Evolutionary conservation across 2,797 vertebrate genomes (phyloP).

Genomic region (Delichon dasypus): DNA sequence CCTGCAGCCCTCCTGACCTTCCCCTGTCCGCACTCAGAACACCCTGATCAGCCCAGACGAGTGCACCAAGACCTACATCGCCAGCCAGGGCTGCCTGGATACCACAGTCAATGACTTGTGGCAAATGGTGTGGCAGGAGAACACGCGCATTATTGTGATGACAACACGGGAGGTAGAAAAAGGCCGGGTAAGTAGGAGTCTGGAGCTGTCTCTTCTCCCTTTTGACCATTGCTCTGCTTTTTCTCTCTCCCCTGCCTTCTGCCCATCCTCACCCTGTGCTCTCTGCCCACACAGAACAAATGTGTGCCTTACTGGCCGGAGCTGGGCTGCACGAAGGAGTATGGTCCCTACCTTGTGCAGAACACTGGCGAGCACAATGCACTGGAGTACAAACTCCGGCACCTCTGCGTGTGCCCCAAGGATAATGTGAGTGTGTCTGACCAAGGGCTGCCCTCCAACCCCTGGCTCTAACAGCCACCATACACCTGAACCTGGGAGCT

Average conservation of each 20-base stretch:
- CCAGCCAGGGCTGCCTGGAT: conserved; percentile 90
- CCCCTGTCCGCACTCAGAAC: conserved; percentile 62
- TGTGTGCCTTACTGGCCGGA: conserved; percentile 96
- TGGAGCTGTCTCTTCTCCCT: neutral
- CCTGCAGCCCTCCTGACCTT: neutral
- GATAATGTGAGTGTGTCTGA: conserved; percentile 76
- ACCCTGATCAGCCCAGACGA: conserved; percentile 72
- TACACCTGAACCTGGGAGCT: neutral
- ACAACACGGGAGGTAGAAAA: conserved; percentile 96
- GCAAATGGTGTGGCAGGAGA: conserved; percentile 97
- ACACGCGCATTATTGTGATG: conserved; percentile 91
- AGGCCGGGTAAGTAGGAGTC: conserved; percentile 83
- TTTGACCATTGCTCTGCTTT: neutral
- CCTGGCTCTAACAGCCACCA: neutral
- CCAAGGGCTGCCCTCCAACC: neutral
- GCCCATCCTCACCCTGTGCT: neutral
- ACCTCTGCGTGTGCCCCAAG: conserved; percentile 74
- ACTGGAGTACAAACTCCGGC: conserved; percentile 85
- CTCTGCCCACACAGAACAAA: conserved; percentile 83
- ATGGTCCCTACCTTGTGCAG: conserved; percentile 80
- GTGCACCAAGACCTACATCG: conserved; percentile 87
- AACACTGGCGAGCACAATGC: conserved; percentile 76
- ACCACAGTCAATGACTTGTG: conserved; percentile 92
- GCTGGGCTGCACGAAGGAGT: conserved; percentile 64
- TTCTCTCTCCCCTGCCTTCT: neutral